A percentile compares a stretch with the other conserved stretches of the same genome.
Conservation (phyloP, 2,888 invertebrate genomes). For the Brachyptera risi region DNA sequence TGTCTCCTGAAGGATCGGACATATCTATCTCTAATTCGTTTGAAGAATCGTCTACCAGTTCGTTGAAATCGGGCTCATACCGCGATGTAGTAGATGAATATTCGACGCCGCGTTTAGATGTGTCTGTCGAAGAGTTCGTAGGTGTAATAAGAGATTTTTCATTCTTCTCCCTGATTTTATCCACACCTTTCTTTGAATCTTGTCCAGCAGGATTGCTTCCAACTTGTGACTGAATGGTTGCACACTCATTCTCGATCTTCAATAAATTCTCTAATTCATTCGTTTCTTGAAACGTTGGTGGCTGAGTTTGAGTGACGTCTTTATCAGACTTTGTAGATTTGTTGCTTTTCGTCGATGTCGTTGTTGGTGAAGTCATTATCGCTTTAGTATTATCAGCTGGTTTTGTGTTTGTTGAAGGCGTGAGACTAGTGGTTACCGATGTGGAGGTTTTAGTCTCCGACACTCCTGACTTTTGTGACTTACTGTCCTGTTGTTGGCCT, state of each 20-base stretch:
- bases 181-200: conserved; percentile 25
- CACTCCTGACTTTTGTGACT: conserved; percentile 37
- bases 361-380: background rate
- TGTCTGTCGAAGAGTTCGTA: conserved; percentile 40
- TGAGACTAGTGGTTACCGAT: background rate
- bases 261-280: conserved; percentile 45
- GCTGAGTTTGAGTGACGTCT: background rate
- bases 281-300: conserved; percentile 29
- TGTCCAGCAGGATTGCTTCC: conserved; percentile 35
- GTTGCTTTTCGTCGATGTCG: background rate
- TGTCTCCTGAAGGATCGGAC: conserved; percentile 65
- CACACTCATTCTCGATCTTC: conserved; percentile 51
- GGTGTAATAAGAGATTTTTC: conserved; percentile 39
- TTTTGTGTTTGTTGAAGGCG: background rate
- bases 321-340: conserved; percentile 1
- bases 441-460: conserved; percentile 2
- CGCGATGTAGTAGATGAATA: conserved; percentile 46
- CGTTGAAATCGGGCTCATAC: conserved; percentile 73
- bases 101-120: conserved; percentile 8
- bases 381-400: conserved; percentile 14
- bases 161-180: conserved; percentile 35
- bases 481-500: conserved; percentile 41
- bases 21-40: conserved; percentile 76
- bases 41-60: conserved; percentile 68
- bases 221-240: conserved; percentile 46